phyloP scores from a whole-genome alignment of 2,888 invertebrate genomes.

The Lasioglossum vierecki region DNA sequence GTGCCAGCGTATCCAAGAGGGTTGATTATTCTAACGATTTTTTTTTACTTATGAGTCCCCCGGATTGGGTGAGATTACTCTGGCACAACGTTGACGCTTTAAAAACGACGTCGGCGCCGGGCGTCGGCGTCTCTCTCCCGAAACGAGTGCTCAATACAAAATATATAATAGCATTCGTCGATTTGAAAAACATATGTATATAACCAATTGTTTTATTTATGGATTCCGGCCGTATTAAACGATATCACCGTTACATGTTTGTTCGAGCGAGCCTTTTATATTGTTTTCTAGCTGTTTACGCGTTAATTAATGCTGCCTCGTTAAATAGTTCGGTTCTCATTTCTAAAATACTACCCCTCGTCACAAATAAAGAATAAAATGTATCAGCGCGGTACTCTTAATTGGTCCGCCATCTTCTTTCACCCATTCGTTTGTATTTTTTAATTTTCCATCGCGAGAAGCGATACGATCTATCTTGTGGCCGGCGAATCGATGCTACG shows the following conservation, averaged over 20 bases:
- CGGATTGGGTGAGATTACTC: conserved; percentile 81
- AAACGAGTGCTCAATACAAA: conserved; percentile 83
- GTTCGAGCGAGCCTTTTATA: background rate
- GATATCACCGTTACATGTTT: background rate
- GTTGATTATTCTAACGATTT: conserved; percentile 79
- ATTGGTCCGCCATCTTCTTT: conserved; percentile 81
- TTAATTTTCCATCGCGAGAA: background rate
- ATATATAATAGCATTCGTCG: conserved; percentile 83
- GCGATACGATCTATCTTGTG: background rate
- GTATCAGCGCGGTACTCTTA: conserved; percentile 76
- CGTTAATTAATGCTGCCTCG: conserved; percentile 19
- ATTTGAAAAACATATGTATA: conserved; percentile 81
- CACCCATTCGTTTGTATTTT: conserved; percentile 53
- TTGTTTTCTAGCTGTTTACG: conserved; percentile 14
- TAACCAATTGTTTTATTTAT: conserved; percentile 80
- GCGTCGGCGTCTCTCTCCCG: conserved; percentile 80
- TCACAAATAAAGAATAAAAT: conserved; percentile 74
- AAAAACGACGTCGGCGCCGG: conserved; percentile 81
- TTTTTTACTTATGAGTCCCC: conserved; percentile 76
- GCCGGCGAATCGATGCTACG: background rate
- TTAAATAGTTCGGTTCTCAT: conserved; percentile 28
- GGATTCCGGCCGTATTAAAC: conserved; percentile 64
- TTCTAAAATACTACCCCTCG: conserved; percentile 45
- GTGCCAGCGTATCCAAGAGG: conserved; percentile 64
- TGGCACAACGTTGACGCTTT: conserved; percentile 77